Percentiles rank a stretch among this genome's conserved stretches.
phyloP scores from a whole-genome alignment of 1,140 invertebrate species.

The Onthophagus taurus region DNA sequence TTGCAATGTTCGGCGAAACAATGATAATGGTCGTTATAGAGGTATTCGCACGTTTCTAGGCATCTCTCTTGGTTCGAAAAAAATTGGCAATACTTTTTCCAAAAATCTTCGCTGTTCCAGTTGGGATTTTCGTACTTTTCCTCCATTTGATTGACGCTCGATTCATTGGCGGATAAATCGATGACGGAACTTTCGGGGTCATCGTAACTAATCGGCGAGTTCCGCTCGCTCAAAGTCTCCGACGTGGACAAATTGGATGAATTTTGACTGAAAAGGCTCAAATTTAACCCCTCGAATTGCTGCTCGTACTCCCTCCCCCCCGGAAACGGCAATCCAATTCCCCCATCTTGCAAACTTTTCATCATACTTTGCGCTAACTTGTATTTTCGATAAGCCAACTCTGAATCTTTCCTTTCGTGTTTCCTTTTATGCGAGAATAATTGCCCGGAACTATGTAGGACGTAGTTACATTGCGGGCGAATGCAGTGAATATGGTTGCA shows the following conservation, averaged over 20 bases:
- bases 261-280: constrained; percentile 27
- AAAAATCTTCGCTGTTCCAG: constrained; percentile 42
- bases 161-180: constrained; percentile 35
- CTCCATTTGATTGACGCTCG: constrained; percentile 12
- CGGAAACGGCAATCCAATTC: constrained; percentile 19
- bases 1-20: constrained; percentile 59
- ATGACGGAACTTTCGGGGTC: constrained; percentile 33
- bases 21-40: constrained; percentile 70
- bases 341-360: constrained; percentile 33
- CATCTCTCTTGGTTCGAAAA: constrained; percentile 43
- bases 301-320: constrained; percentile 31
- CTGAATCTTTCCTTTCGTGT: constrained; percentile 87
- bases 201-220: constrained; percentile 34
- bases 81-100: constrained; percentile 54
- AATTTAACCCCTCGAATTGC: constrained; percentile 25
- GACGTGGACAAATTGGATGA: constrained; percentile 32
- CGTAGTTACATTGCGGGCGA: constrained; percentile 87
- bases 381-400: constrained; percentile 72
- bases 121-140: constrained; percentile 21
- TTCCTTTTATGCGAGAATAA: constrained; percentile 97
- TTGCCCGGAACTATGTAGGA: constrained; percentile 91
- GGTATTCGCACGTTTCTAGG: constrained; percentile 56
- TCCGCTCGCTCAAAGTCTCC: constrained; percentile 34
- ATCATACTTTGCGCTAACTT: constrained; percentile 44
- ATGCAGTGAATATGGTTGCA: constrained; percentile 99